A percentile compares a stretch with the other conserved stretches of the same genome.
Evolutionary conservation across 2,888 invertebrate species (phyloP).

Genomic region (Bhutanitis thaidina): DNA sequence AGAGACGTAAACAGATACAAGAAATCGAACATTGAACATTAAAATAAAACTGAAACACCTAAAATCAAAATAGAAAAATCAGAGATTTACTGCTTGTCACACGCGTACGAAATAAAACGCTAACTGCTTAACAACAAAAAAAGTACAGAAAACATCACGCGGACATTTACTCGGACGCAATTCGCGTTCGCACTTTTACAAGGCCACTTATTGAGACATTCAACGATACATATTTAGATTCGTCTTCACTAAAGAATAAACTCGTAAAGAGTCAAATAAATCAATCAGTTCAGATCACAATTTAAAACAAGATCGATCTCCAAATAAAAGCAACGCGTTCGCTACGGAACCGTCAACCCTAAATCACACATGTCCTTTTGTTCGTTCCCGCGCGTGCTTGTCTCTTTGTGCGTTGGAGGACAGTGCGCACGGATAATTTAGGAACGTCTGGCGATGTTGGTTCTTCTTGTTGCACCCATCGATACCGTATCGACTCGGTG

Average conservation of each 20-base stretch:
- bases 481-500: slow-evolving; percentile 13
- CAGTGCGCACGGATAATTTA: slow-evolving; percentile 23
- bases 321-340: slow-evolving; percentile 34
- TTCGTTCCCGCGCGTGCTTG: slow-evolving; percentile 22
- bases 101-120: too few relatives aligned
- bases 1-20: too few relatives aligned
- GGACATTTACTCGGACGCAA: not conserved
- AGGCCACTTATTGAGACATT: slow-evolving; percentile 7
- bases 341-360: slow-evolving; percentile 30
- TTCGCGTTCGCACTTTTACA: not conserved
- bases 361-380: slow-evolving; percentile 57
- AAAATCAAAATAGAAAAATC: too few relatives aligned
- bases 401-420: slow-evolving; percentile 21
- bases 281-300: slow-evolving; percentile 63
- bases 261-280: slow-evolving; percentile 35
- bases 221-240: slow-evolving; percentile 1
- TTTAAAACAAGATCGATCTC: slow-evolving; percentile 61
- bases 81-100: too few relatives aligned
- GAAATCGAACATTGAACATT: too few relatives aligned
- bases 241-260: not conserved
- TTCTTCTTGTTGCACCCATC: slow-evolving; percentile 17
- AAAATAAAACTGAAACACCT: too few relatives aligned
- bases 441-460: slow-evolving; percentile 19
- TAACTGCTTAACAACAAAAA: too few relatives aligned
- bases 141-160: too few relatives aligned